Evolutionary conservation across 2,113 vertebrate genomes (phyloP), one percentile per base, ranked within the genome.

Genomic region (Burhinus bistriatus): DNA sequence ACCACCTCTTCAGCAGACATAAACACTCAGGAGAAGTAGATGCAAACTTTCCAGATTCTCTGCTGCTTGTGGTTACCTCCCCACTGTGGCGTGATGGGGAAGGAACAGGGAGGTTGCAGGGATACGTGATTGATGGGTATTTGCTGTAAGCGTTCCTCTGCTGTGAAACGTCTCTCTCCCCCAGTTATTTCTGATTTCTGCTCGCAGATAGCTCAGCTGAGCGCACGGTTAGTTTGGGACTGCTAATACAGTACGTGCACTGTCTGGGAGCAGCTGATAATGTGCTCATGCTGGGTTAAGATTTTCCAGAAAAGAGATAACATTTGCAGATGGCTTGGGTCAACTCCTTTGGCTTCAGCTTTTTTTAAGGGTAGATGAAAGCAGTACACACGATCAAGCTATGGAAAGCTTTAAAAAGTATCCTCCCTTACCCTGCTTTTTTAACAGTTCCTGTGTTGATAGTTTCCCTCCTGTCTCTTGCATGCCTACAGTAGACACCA

Each of bases 301-400:
- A 84, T 95, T 96, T 97, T 96, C 95, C 95, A 97, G 80, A 93
- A 79, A 84, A 95, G 77, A 96, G 93, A 90, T 93, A 96, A 93
- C 82, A 94, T 97, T 93, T 93, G 88, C 96, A 96, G 95, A 93
- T 96, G 95, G 90, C 40, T 94, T 95, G 80, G 90, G 90, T 87
- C 1, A 38, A 78, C 81, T 92, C 34, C 94, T 90, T 92, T 97
- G 92, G 79, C 85, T 95, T 82, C 42, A 89, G 49, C 40, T 65
- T 44, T 89, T 96, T 71, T 91, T n/a, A 84, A 29, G 87, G 92
- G 79, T 77, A 95, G 90, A 71, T 81, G 59, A 96, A 90, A 95
- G 62, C 86, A 83, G 83, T 49, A 62, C 91, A 58, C 65, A 91
- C 5, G 9, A 93, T 58, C 51, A 72, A 93, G 86, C 76, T 75